A percentile compares a stretch with the other conserved stretches of the same genome.
Conservation (phyloP, 2,113 vertebrate species). For the Theristicus caerulescens region DNA sequence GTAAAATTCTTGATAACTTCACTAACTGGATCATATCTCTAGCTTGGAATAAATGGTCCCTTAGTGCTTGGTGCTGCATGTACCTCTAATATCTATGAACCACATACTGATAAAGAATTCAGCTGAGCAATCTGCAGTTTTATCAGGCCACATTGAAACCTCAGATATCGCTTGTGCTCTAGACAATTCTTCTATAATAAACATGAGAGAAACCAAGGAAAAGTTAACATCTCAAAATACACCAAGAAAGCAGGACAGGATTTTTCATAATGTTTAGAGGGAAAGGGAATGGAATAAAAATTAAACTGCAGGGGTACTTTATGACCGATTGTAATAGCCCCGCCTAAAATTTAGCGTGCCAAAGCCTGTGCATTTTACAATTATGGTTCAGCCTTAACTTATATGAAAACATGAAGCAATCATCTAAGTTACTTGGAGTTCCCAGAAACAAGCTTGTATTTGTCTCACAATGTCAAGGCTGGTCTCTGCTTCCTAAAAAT, state of each 20-base stretch:
- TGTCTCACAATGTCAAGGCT: neutral
- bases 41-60: neutral
- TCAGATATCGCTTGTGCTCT: neutral
- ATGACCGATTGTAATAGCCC: neutral
- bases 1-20: neutral
- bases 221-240: neutral
- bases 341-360: neutral
- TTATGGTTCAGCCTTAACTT: neutral
- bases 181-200: neutral
- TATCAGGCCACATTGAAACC: neutral
- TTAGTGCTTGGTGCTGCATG: neutral
- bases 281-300: neutral
- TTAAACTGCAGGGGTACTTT: neutral
- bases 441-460: neutral
- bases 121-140: neutral
- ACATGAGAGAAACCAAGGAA: neutral
- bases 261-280: neutral
- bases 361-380: neutral
- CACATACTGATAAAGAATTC: neutral
- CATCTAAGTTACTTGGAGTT: neutral
- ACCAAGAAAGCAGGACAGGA: neutral
- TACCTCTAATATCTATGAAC: neutral
- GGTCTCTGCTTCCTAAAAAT: neutral
- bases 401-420: neutral
- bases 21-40: neutral